Percentiles rank a stretch among this genome's conserved stretches.
Conservation (phyloP, 2,797 vertebrate genomes). For the Gorsachius magnificus region DNA sequence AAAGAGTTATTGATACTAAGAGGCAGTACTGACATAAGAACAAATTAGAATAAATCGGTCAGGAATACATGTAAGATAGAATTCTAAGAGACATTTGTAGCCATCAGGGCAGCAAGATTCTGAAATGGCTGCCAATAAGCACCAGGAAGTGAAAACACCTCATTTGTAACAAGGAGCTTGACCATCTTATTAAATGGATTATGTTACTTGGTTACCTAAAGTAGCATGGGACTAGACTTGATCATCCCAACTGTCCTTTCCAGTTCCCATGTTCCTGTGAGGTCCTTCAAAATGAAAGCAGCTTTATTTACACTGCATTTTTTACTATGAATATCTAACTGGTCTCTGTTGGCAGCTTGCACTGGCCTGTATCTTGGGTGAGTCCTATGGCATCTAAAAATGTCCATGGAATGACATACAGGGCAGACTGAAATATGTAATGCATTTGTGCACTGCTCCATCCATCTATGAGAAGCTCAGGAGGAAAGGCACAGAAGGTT, state of each 20-base stretch:
- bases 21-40: neutral
- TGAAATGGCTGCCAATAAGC: neutral
- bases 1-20: neutral
- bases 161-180: neutral
- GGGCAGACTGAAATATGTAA: neutral
- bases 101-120: neutral
- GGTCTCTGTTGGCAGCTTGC: neutral
- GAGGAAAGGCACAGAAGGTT: neutral
- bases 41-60: neutral
- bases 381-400: neutral
- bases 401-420: neutral
- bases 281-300: neutral
- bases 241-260: neutral
- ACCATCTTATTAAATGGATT: neutral
- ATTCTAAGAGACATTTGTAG: neutral
- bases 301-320: neutral
- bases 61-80: neutral
- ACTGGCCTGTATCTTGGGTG: neutral
- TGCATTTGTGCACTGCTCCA: neutral
- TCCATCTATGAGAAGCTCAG: neutral
- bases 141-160: neutral
- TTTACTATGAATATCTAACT: neutral
- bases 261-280: neutral
- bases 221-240: neutral
- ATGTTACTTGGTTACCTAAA: neutral